A percentile compares a stretch with the other conserved stretches of the same genome.
Evolutionary conservation across 1,140 invertebrate species (phyloP).

Genomic region (Anthonomus grandis): DNA sequence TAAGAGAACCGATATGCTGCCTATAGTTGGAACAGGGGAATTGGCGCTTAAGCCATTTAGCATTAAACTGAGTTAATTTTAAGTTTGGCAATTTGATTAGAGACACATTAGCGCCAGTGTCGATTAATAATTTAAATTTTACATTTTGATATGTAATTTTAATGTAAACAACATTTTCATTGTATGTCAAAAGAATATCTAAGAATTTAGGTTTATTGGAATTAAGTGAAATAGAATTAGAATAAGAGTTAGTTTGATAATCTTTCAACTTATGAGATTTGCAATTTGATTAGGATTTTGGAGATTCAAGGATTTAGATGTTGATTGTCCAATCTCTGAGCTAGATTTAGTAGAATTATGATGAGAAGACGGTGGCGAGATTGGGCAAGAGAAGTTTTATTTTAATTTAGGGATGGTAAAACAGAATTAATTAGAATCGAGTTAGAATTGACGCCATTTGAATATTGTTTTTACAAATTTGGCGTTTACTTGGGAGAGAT

Average conservation of each 20-base stretch:
- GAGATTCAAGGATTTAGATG: background rate
- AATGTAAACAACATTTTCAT: constrained; percentile 13
- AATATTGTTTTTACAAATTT: constrained; percentile 10
- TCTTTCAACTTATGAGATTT: background rate
- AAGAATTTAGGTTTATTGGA: constrained; percentile 4
- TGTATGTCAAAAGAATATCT: constrained; percentile 7
- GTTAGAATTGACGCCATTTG: constrained; percentile 6
- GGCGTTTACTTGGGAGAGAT: constrained; percentile 9
- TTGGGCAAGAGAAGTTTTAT: background rate
- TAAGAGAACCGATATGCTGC: background rate
- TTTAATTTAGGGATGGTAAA: background rate
- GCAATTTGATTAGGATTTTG: no score
- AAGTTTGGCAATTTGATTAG: constrained; percentile 20
- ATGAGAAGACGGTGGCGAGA: no score
- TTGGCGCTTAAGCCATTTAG: constrained; percentile 21
- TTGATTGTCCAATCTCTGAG: background rate
- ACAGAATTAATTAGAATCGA: background rate
- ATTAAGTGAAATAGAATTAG: constrained; percentile 8
- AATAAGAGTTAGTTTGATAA: no score
- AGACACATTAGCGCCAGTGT: constrained; percentile 23
- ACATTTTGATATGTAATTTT: constrained; percentile 3
- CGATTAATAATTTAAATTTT: constrained; percentile 24
- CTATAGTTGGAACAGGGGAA: background rate
- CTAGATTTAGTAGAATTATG: no score
- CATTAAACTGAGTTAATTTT: constrained; percentile 7